Percentiles rank a stretch among this genome's conserved stretches.
Conservation (phyloP, 2,113 vertebrate genomes). For the Corythornis vintsioides region DNA sequence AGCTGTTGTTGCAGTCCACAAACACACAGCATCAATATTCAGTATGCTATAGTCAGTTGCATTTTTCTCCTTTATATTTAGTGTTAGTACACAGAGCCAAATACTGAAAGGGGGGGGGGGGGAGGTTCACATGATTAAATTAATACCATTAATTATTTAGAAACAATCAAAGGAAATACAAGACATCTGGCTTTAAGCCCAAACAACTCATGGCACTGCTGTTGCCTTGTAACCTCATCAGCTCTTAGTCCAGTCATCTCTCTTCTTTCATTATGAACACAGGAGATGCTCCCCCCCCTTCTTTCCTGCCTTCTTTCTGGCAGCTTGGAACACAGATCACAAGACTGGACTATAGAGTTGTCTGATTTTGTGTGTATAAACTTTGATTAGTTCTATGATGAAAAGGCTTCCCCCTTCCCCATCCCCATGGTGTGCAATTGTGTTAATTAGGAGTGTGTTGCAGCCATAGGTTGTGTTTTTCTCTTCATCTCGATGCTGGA, state of each 20-base stretch:
- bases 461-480: neutral
- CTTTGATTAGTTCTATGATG: neutral
- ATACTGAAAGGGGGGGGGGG: conserved; percentile 11
- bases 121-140: conserved; percentile 55
- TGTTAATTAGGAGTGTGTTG: conserved; percentile 5
- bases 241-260: conserved; percentile 58
- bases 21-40: conserved; percentile 30
- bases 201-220: conserved; percentile 61
- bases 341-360: neutral
- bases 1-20: conserved; percentile 33
- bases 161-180: conserved; percentile 72
- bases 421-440: neutral
- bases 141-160: conserved; percentile 74
- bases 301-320: conserved; percentile 50
- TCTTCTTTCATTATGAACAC: conserved; percentile 32
- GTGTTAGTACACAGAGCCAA: conserved; percentile 48
- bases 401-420: neutral
- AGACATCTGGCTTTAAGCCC: conserved; percentile 63
- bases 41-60: neutral
- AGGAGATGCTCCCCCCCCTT: neutral
- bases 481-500: neutral
- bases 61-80: conserved; percentile 27
- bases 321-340: conserved; percentile 20
- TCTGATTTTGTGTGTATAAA: conserved; percentile 18
- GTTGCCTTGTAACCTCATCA: conserved; percentile 68